Evolutionary conservation across 2,113 vertebrate genomes (phyloP).

Genomic region (Austrofundulus limnaeus): DNA sequence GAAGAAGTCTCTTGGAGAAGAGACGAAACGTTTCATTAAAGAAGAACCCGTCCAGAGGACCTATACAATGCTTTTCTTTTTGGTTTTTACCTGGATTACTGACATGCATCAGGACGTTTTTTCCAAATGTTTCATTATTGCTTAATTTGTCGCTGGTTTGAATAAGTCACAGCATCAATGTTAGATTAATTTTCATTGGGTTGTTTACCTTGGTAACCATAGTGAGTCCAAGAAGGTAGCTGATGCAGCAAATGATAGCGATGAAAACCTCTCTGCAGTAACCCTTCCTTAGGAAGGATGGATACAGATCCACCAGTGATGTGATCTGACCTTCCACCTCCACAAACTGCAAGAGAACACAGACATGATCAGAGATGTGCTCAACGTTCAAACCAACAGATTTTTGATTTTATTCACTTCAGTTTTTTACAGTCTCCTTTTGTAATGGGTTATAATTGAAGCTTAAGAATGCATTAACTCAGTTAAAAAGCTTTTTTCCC

Average conservation of each 20-base stretch:
- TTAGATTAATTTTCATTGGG: background rate
- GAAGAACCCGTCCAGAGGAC: too few relatives aligned
- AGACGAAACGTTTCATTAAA: too few relatives aligned
- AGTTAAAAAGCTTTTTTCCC: too few relatives aligned
- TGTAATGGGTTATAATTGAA: too few relatives aligned
- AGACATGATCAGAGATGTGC: background rate
- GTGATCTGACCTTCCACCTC: slow-evolving; percentile 99
- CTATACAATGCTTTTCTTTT: too few relatives aligned
- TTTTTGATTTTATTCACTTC: too few relatives aligned
- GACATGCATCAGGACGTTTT: too few relatives aligned
- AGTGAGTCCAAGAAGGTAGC: slow-evolving; percentile 97
- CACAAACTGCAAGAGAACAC: slow-evolving; percentile 86
- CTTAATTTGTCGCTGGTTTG: background rate
- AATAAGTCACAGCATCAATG: background rate
- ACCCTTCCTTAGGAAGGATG: slow-evolving; percentile 99
- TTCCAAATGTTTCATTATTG: background rate
- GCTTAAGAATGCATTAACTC: too few relatives aligned
- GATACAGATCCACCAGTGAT: slow-evolving; percentile 99
- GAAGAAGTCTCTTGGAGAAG: too few relatives aligned
- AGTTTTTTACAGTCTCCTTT: too few relatives aligned
- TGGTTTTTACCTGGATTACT: too few relatives aligned
- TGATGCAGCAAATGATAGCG: slow-evolving; percentile 93
- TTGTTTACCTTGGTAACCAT: slow-evolving; percentile 96
- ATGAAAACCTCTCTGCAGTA: slow-evolving; percentile 99
- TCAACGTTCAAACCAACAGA: background rate